A percentile compares a stretch with the other conserved stretches of the same genome.
Evolutionary conservation across 35 echinoderm and acorn worm species (phyloP).

Genomic region (Apostichopus japonicus): DNA sequence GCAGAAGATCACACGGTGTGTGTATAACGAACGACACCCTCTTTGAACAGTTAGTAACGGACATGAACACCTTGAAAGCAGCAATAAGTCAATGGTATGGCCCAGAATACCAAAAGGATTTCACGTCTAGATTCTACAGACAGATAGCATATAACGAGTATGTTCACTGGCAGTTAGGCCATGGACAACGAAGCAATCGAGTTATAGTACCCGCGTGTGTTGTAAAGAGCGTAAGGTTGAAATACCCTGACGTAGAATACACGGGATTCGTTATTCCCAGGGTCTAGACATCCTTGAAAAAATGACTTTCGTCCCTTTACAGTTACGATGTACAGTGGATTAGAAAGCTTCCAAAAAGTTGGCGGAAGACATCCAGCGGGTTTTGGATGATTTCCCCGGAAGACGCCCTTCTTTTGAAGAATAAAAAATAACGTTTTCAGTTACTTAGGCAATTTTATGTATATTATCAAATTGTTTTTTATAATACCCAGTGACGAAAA

Average conservation of each 20-base stretch:
- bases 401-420: too few relatives aligned
- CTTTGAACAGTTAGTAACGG: slow-evolving; percentile 38
- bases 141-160: slow-evolving; percentile 21
- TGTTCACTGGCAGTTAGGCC: slow-evolving; percentile 24
- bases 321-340: too few relatives aligned
- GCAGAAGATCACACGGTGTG: neutral
- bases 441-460: too few relatives aligned
- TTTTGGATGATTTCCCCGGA: too few relatives aligned
- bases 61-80: slow-evolving; percentile 16
- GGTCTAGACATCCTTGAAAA: too few relatives aligned
- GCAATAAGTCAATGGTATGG: slow-evolving; percentile 26
- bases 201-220: slow-evolving; percentile 44
- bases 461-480: too few relatives aligned
- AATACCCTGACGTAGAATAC: slow-evolving; percentile 6
- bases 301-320: too few relatives aligned
- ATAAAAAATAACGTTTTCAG: too few relatives aligned
- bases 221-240: neutral
- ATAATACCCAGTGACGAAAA: too few relatives aligned
- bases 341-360: too few relatives aligned
- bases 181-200: neutral
- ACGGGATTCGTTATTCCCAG: slow-evolving; percentile 23
- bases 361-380: too few relatives aligned
- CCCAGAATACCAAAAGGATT: neutral
- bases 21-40: slow-evolving; percentile 28
- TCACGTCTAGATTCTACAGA: neutral